These are phyloP conservation scores for Dynastes maya DNA, from an alignment of 2,888 invertebrate genomes.

Conservation along the genomic window DNA sequence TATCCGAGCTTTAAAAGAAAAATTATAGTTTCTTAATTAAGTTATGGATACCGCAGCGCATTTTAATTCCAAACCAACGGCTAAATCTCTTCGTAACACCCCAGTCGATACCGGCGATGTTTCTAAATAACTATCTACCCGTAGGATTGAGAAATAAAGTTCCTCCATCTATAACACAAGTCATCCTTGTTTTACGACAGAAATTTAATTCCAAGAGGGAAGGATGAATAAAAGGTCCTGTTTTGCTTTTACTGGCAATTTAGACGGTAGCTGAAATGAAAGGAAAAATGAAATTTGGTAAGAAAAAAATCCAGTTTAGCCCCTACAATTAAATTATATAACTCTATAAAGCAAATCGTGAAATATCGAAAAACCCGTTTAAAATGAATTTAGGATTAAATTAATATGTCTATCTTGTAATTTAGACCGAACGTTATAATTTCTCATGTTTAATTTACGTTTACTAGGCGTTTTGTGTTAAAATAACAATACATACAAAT, in stretches of 20 bases:
- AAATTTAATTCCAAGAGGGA: conserved; percentile 39
- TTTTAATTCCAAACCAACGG: not conserved
- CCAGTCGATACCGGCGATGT: conserved; percentile 17
- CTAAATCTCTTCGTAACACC: not conserved
- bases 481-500: not conserved
- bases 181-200: conserved; percentile 38
- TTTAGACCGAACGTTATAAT: not conserved
- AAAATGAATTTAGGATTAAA: not conserved
- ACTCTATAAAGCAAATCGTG: not conserved
- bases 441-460: not conserved
- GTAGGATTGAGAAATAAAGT: conserved; percentile 38
- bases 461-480: not conserved
- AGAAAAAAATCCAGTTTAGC: conserved; percentile 32
- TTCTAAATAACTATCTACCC: conserved; percentile 35
- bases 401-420: not conserved
- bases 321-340: conserved; percentile 22
- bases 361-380: not conserved
- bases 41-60: not conserved
- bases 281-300: conserved; percentile 37
- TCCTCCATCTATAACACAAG: conserved; percentile 36
- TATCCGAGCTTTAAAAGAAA: conserved; percentile 10
- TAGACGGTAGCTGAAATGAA: conserved; percentile 7
- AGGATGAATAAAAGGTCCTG: conserved; percentile 31
- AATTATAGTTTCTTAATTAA: conserved; percentile 13
- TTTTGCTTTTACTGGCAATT: conserved; percentile 32